phyloP scores from a whole-genome alignment of 2,888 invertebrate species.

The Drosophila parthenogenetica region DNA sequence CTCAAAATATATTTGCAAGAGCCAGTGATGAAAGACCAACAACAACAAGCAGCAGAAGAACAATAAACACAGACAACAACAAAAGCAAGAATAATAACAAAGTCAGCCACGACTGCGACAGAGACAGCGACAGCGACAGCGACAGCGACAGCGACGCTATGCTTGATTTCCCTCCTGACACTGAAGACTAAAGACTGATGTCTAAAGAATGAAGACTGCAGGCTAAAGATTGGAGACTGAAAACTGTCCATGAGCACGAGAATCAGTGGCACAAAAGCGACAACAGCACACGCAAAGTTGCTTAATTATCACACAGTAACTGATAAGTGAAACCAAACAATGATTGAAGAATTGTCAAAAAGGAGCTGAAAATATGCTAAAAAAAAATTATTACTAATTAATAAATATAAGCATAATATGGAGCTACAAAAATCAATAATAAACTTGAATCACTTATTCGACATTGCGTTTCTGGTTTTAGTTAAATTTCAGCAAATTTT shows the following conservation, averaged over 20 bases:
- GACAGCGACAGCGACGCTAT: constrained; percentile 1
- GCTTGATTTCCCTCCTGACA: constrained; percentile 1
- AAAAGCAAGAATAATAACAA: not conserved
- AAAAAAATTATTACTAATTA: too few species aligned
- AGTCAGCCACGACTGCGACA: not conserved
- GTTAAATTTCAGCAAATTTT: too few species aligned
- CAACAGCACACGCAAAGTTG: constrained; percentile 25
- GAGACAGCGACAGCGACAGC: not conserved
- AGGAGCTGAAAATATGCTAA: too few species aligned
- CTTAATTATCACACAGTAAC: constrained; percentile 10
- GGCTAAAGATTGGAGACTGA: not conserved
- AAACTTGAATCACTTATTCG: too few species aligned
- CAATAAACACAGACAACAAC: not conserved
- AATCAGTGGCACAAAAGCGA: constrained; percentile 7
- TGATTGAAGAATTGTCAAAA: not conserved
- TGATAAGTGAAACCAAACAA: constrained; percentile 2
- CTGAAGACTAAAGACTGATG: not conserved
- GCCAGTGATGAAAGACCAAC: constrained; percentile 28
- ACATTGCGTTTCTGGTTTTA: too few species aligned
- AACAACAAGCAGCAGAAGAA: not conserved
- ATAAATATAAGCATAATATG: too few species aligned
- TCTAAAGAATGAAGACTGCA: not conserved
- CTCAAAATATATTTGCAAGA: constrained; percentile 24
- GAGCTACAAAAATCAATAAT: too few species aligned
- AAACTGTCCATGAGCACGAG: constrained; percentile 12